Conservation (phyloP, 1,140 invertebrate genomes). For the Drosophila leontia region DNA sequence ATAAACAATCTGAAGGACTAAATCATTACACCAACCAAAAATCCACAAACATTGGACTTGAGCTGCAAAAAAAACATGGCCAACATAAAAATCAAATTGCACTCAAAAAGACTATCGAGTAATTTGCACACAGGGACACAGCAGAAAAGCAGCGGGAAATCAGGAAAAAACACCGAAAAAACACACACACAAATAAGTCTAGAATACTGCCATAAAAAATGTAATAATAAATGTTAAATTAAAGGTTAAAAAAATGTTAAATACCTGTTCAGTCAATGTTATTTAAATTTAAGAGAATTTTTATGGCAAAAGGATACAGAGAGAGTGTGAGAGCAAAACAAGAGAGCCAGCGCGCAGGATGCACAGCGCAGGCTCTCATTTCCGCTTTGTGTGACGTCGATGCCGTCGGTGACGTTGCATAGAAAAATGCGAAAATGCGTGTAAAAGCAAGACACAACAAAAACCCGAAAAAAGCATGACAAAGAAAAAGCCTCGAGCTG, state of each 20-base stretch:
- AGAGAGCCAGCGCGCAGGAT: conserved; percentile 22
- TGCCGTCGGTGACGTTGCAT: conserved; percentile 71
- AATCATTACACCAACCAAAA: conserved; percentile 10
- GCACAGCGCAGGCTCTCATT: conserved; percentile 58
- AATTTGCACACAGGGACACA: conserved; percentile 50
- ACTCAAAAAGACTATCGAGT: conserved; percentile 70
- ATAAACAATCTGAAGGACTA: conserved; percentile 42
- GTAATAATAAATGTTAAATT: conserved; percentile 1
- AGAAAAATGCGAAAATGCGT: conserved; percentile 77
- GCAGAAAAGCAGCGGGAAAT: conserved; percentile 11
- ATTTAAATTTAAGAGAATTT: background rate
- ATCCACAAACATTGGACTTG: conserved; percentile 20
- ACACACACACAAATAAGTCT: conserved; percentile 31
- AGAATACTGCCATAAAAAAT: conserved; percentile 46
- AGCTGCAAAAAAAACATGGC: conserved; percentile 47
- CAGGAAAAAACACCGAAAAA: conserved; percentile 25
- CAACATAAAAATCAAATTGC: conserved; percentile 72
- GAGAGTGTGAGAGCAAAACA: background rate
- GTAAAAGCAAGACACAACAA: conserved; percentile 45
- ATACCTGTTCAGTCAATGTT: conserved; percentile 35
- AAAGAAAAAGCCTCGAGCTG: conserved; percentile 40
- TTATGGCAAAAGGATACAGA: background rate
- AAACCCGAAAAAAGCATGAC: conserved; percentile 21
- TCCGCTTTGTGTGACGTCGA: conserved; percentile 57
- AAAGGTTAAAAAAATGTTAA: conserved; percentile 30